phyloP scores from a whole-genome alignment of 1,140 invertebrate species.

The Chironomus striatipennis region DNA sequence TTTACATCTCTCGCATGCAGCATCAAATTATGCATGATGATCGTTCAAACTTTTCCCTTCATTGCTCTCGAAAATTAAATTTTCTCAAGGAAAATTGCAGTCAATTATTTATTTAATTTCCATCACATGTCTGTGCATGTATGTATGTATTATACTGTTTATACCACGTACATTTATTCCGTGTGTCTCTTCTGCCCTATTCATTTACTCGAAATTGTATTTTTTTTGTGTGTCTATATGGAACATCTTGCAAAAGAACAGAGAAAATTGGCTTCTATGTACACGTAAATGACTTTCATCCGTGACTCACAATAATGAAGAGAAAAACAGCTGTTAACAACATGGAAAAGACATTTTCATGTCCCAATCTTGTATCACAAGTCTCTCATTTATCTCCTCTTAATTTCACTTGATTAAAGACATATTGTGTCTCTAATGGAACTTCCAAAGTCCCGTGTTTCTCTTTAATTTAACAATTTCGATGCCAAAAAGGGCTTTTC shows the following conservation, averaged over 20 bases:
- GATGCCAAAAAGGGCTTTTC: not conserved
- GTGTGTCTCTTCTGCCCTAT: not conserved
- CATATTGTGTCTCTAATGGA: not conserved
- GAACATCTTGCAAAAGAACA: not conserved
- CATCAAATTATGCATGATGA: too few relatives aligned
- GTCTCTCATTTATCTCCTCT: not conserved
- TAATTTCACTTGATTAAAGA: not conserved
- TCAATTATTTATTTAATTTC: conserved; percentile 15
- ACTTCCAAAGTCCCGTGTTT: too few relatives aligned
- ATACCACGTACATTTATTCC: not conserved
- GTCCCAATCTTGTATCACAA: not conserved
- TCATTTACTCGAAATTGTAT: not conserved
- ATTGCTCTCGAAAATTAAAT: not conserved
- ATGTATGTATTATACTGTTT: not conserved
- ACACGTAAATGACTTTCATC: conserved; percentile 1
- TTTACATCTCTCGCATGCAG: too few relatives aligned
- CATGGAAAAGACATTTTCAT: conserved; percentile 9
- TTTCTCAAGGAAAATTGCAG: not conserved
- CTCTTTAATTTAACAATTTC: not conserved
- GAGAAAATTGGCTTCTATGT: not conserved
- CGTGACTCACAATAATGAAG: conserved; percentile 12
- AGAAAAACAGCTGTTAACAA: conserved; percentile 11
- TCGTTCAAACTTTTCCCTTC: not conserved
- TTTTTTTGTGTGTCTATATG: not conserved
- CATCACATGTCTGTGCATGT: not conserved